Conservation (phyloP, 2,888 invertebrate species). For the Graphium colonna region DNA sequence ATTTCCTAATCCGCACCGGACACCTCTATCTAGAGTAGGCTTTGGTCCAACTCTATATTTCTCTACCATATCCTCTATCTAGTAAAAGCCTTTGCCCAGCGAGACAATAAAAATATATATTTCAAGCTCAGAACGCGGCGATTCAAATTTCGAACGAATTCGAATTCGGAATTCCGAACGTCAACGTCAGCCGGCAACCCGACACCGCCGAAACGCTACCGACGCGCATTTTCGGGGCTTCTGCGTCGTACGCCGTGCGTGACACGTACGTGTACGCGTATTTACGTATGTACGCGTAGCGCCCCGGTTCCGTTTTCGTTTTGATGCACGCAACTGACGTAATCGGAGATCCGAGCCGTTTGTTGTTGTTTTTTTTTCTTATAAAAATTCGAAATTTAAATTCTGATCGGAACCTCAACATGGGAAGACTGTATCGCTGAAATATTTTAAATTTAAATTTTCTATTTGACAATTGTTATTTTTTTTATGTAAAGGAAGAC, state of each 20-base stretch:
- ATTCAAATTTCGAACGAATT: conserved; percentile 51
- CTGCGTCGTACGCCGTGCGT: conserved; percentile 32
- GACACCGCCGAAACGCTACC: conserved; percentile 74
- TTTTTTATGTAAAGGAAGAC: no score
- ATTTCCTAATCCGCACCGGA: no score
- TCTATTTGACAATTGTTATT: no score
- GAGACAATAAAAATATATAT: no score
- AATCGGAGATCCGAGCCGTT: conserved; percentile 49
- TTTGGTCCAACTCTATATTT: no score
- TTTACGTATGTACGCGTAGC: conserved; percentile 47
- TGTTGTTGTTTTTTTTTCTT: conserved; percentile 19
- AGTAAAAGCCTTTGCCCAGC: no score
- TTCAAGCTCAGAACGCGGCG: no score
- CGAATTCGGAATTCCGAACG: conserved; percentile 53
- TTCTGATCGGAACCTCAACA: conserved; percentile 20
- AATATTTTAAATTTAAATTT: no score
- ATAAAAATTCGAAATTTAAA: conserved; percentile 11
- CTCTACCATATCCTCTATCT: no score
- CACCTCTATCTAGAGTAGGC: no score
- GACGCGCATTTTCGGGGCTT: conserved; percentile 72
- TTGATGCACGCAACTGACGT: conserved; percentile 56
- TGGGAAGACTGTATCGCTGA: no score
- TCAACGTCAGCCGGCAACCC: conserved; percentile 42
- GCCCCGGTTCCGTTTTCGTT: conserved; percentile 61
- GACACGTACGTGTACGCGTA: conserved; percentile 23